Percentiles rank a stretch among this genome's conserved stretches.
Evolutionary conservation across 2,113 vertebrate species (phyloP).

Genomic region (Rhodinocichla rosea): DNA sequence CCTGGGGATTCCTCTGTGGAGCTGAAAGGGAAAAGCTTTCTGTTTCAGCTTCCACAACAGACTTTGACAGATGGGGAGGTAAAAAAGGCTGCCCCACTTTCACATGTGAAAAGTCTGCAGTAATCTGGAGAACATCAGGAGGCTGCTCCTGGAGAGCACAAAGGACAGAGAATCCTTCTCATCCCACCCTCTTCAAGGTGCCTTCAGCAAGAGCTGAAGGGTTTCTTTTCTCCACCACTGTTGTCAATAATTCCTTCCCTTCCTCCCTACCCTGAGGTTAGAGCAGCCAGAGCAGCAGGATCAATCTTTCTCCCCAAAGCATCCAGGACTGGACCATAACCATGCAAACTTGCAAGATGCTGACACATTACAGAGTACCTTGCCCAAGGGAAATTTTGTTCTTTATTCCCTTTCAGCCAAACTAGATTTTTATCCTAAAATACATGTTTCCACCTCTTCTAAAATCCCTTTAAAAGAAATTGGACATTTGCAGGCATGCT

Average conservation of each 20-base stretch:
- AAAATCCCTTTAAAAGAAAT: neutral
- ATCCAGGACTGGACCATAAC: neutral
- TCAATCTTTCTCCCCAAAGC: neutral
- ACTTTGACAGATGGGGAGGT: neutral
- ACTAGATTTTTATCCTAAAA: neutral
- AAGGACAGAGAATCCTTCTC: neutral
- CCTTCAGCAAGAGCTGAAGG: neutral
- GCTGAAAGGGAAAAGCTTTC: neutral
- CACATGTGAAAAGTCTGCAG: neutral
- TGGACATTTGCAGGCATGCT: neutral
- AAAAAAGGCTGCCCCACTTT: neutral
- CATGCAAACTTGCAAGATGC: neutral
- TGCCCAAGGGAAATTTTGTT: neutral
- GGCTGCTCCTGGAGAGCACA: neutral
- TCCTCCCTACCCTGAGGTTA: neutral
- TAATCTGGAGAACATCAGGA: neutral
- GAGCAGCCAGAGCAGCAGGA: neutral
- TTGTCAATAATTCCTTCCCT: neutral
- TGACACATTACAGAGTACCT: neutral
- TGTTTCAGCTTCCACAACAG: neutral
- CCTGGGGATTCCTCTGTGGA: accelerated
- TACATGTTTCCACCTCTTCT: neutral
- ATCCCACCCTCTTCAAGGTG: neutral
- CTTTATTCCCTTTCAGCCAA: neutral
- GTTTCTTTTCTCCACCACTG: neutral